phyloP scores from a whole-genome alignment of 64 coral and sea anemone genomes.

The Platygyra sinensis region DNA sequence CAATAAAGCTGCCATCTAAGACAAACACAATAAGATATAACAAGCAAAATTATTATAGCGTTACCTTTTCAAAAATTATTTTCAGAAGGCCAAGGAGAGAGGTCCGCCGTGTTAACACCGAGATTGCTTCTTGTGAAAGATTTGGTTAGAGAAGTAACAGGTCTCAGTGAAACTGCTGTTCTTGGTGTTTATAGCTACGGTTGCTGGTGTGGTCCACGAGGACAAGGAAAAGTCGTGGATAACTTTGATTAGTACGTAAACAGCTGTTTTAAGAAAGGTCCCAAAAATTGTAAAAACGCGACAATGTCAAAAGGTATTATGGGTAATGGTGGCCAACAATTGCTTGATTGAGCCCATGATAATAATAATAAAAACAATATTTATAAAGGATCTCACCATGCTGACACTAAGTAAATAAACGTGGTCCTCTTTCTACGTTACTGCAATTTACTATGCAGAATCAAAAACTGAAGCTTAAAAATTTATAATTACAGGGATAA shows the following conservation, averaged over 20 bases:
- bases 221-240: not conserved
- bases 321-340: no score
- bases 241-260: not conserved
- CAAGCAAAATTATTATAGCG: not conserved
- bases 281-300: no score
- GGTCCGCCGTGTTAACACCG: not conserved
- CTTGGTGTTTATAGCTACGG: not conserved
- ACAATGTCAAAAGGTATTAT: no score
- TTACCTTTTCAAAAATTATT: not conserved
- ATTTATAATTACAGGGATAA: no score
- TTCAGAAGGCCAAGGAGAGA: not conserved
- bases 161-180: not conserved
- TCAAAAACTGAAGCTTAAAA: no score
- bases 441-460: no score
- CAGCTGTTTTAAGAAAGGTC: no score
- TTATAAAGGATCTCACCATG: no score
- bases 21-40: not conserved
- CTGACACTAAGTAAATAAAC: no score
- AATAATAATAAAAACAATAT: no score
- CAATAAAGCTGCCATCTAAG: not conserved
- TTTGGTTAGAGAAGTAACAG: not conserved
- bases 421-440: no score
- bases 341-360: no score
- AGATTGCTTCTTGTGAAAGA: not conserved
- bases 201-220: not conserved